Evolutionary conservation across 2,113 vertebrate genomes (phyloP), one percentile per base, ranked within the genome.

Genomic region (Colius striatus): DNA sequence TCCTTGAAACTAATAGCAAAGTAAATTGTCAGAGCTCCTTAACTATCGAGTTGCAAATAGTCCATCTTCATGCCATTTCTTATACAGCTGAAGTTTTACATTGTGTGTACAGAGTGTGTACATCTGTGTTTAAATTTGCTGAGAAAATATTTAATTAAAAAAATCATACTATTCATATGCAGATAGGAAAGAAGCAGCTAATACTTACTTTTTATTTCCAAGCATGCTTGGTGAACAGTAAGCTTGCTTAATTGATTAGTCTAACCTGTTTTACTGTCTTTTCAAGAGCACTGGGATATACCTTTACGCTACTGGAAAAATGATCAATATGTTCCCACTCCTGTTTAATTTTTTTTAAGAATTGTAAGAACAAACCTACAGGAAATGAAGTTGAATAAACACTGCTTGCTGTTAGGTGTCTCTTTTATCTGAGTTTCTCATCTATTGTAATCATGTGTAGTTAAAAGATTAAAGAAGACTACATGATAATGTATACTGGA

Each of bases 1-100:
- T 62, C 30, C 74, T 85, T 79, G 82, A 87, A 85, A 74, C n/a
- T 89, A 30, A 9, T 51, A 75, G 87, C 82, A 80, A 75, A 94
- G 36, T 58, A 72, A 91, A 91, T 70, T 80, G 54, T 83, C 87
- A 74, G 82, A 75, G 41, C 58, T 90, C 60, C 61, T 82, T 41
- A 87, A 41, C 54, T 68, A 12, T 58, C 62, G 34, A 2, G 57
- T 94, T 55, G 20, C 48, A 53, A 55, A 58, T 9, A 72, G 30
- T 45, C 32, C 32, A 57, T 3, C 51, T 75, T 84, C 2, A 1
- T 82, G 62, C 61, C 27, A 41, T 78, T 66, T n/a, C 5, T 84
- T 23, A 6, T 27, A 11, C 34, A 68, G 54, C 21, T 63, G 43
- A 29, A 57, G 38, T 47, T 87, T 32, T 51, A n/a, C 10, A 9